Evolutionary conservation across 2,888 invertebrate genomes (phyloP), one percentile per base, ranked within the genome.

Genomic region (Lingula anatina): DNA sequence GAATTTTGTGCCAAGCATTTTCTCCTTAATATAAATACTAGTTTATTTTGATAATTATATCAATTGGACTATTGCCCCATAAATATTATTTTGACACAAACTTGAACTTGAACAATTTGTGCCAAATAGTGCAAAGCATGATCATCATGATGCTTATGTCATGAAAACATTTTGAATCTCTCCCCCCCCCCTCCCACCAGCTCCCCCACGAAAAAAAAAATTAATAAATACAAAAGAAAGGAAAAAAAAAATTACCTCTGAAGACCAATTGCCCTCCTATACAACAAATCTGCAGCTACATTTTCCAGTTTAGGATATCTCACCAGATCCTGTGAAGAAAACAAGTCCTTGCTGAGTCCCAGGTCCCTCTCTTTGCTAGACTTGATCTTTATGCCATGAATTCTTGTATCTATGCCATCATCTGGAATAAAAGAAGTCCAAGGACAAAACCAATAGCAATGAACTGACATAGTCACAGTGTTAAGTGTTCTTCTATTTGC

Each of bases 341-440:
- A 75, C 40, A 68, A 64, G 48, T 73, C 73, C 37, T 54, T 50
- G 47, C 68, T 71, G 53, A 73, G 69, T 2, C 71, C 73, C n/a
- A 68, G 54, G 26, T 65, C 64, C 23, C 64, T 53, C 39, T 74
- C 74, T 43, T 68, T 69, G 25, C 65, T 64, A 23, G 73, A 72
- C 40, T 61, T 56, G 9, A 75, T 66, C 47, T 72, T 74, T 38
- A 75, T 59, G 7, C 70, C 70, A 36, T 70, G 60, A 28, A 74
- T 65, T 46, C 75, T 51, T 18, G 71, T 73, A 51, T 75, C 75
- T 42, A 75, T 74, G 20, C 75, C 75, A 41, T 68, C 69, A 46
- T 72, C 74, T 73, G 60, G 5, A 35, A 45, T 42, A 12, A 25
- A 28, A 41, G n/a, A 2, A 40, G 21, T 40, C 21, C 15, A n/a